Evolutionary conservation across 2,797 vertebrate genomes (phyloP), one percentile per base, ranked within the genome.

Genomic region (Cheirogaleus major): DNA sequence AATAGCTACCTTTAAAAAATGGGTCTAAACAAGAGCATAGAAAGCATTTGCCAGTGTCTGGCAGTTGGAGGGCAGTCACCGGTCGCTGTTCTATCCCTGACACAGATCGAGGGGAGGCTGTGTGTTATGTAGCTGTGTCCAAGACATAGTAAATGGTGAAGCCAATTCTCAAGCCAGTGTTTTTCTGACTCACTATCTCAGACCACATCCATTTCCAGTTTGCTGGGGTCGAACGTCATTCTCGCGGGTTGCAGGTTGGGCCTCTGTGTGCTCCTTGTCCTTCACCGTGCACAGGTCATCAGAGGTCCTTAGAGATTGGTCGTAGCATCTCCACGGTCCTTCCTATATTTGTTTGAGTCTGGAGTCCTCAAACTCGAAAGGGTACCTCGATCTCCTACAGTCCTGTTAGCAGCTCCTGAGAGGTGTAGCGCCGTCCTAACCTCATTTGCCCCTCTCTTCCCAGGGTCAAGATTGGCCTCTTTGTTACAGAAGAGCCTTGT

Each of bases 231-330:
- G 48, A 32, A 5, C n/a, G 9, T 22, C 52, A 4, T 55, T 45
- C 55, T 86, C 13, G 0, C 4, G 0, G 1, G 2, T 9, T 61
- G 70, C 63, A 32, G 23, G 14, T 0, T 76, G 82, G 20, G n/a
- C 61, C 43, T 67, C 45, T 50, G 5, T 1, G 10, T 43, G 55
- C 4, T 32, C 35, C 14, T 13, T 4, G 27, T 72, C n/a, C 75
- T 38, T 83, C 70, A 11, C n/a, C 1, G 7, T 38, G 80, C 75
- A 57, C 59, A 0, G n/a, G 32, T 61, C 48, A 12, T 41, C 52
- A 57, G 65, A 69, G 32, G 35, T 85, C 35, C 52, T 41, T 30
- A 38, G 75, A 0, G 1, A 61, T 12, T 32, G 52, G 4, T n/a
- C 23, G 27, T 50, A 72, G 48, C 48, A 15, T n/a, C 12, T 55